Conservation (phyloP, 2,888 invertebrate genomes). For the Tineola bisselliella region DNA sequence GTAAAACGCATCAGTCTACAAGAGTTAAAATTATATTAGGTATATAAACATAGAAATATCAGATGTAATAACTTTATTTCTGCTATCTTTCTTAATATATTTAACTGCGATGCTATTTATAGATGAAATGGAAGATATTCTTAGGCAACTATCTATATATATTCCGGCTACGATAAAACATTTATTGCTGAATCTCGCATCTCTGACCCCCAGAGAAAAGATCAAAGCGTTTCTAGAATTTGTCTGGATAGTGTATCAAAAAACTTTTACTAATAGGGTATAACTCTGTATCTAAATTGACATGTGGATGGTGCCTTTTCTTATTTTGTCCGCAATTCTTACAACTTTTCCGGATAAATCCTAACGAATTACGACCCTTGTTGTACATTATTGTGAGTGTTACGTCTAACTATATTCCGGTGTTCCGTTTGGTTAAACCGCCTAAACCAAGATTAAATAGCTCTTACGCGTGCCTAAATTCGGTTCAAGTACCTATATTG, state of each 20-base stretch:
- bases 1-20: no score
- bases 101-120: no score
- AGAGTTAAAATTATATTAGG: no score
- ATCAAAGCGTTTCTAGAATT: neutral
- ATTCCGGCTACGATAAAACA: neutral
- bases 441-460: neutral
- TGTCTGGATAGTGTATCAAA: neutral
- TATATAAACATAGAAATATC: no score
- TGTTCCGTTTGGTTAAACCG: neutral
- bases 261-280: constrained; percentile 5
- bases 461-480: neutral
- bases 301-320: neutral
- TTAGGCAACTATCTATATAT: neutral
- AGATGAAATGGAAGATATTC: neutral
- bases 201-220: neutral
- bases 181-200: neutral
- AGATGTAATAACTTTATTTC: no score
- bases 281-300: constrained; percentile 5
- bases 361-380: neutral
- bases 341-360: constrained; percentile 2
- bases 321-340: neutral
- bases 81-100: no score
- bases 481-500: no score
- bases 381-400: neutral
- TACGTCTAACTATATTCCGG: neutral